phyloP scores from a whole-genome alignment of 2,797 vertebrate species.

The Microtus obscurus region DNA sequence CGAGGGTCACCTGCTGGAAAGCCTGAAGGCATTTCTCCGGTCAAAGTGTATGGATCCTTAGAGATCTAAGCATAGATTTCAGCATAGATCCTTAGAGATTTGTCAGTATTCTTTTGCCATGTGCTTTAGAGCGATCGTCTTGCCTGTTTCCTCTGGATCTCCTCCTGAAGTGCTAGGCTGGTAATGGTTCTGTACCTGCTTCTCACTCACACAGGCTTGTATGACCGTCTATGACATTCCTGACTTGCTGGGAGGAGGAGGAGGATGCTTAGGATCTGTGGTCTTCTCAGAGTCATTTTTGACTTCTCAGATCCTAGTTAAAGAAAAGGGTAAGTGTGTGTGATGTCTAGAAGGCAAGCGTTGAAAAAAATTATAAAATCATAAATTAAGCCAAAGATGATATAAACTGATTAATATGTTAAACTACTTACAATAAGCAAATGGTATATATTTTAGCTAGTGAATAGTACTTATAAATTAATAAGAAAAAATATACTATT shows the following conservation, averaged over 20 bases:
- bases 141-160: not conserved
- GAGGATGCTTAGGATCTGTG: slow-evolving; percentile 93
- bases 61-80: not conserved
- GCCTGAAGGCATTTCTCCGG: not conserved
- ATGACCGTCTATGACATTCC: slow-evolving; percentile 95
- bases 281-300: slow-evolving; percentile 98
- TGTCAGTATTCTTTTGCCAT: not conserved
- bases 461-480: slow-evolving; percentile 48
- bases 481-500: slow-evolving; percentile 16
- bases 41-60: not conserved
- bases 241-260: slow-evolving; percentile 89
- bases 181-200: not conserved
- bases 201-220: slow-evolving; percentile 89
- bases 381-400: slow-evolving; percentile 26
- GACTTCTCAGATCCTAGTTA: slow-evolving; percentile 94
- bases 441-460: not conserved
- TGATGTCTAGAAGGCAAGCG: slow-evolving; percentile 48
- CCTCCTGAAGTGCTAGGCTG: not conserved
- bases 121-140: not conserved
- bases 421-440: slow-evolving; percentile 2
- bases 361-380: slow-evolving; percentile 41
- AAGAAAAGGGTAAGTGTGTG: slow-evolving; percentile 92
- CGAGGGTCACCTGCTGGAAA: not conserved
- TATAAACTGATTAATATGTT: slow-evolving; percentile 42
- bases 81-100: not conserved